Percentiles rank a stretch among this genome's conserved stretches.
Conservation (phyloP, 2,113 vertebrate species). For the Vimba vimba region DNA sequence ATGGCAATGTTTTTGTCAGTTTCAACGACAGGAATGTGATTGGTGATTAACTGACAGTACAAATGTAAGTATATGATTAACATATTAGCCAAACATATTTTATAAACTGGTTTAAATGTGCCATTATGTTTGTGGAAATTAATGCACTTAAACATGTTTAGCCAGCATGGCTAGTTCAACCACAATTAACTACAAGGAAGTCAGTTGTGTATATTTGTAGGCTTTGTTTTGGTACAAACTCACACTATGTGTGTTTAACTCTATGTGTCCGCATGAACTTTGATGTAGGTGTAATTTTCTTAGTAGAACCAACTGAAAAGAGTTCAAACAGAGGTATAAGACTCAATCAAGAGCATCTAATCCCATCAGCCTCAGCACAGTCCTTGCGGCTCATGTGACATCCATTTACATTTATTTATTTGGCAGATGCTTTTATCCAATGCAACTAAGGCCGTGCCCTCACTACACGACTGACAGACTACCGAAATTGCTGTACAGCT, state of each 20-base stretch:
- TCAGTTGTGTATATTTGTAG: not conserved
- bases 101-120: not conserved
- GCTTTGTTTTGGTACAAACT: not conserved
- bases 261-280: not conserved
- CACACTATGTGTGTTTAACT: not conserved
- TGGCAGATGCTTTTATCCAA: constrained; percentile 24
- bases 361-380: constrained; percentile 34
- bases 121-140: not conserved
- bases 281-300: constrained; percentile 10
- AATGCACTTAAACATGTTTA: not conserved
- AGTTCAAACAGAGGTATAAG: constrained; percentile 21
- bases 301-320: not conserved
- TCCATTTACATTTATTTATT: constrained; percentile 38
- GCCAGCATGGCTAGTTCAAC: constrained; percentile 6
- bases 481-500: not conserved
- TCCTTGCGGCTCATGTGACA: constrained; percentile 24
- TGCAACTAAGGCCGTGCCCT: constrained; percentile 7
- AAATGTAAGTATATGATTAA: not conserved
- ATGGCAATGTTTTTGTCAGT: not conserved
- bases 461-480: not conserved
- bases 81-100: not conserved
- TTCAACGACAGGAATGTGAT: not conserved
- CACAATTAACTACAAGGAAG: not conserved
- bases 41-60: too few species aligned
- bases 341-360: constrained; percentile 33